Evolutionary conservation across 2,113 vertebrate species (phyloP).

Genomic region (Dicaeum eximium): DNA sequence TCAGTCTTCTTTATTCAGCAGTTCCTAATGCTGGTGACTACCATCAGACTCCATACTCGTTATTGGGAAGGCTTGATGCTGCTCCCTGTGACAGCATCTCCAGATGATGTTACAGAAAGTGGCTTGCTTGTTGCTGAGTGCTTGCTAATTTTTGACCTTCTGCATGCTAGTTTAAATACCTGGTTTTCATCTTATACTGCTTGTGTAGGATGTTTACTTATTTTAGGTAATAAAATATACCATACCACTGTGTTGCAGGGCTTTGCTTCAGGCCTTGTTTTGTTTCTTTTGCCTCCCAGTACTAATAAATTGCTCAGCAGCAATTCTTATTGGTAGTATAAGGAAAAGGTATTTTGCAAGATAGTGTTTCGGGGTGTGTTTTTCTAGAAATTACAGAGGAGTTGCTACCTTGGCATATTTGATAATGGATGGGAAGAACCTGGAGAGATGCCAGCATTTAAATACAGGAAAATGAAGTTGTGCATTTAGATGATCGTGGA

Average conservation of each 20-base stretch:
- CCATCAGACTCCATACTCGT: neutral
- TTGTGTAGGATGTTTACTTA: neutral
- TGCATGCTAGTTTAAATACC: neutral
- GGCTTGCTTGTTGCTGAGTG: neutral
- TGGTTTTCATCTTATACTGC: neutral
- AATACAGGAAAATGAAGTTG: neutral
- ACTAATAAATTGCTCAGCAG: neutral
- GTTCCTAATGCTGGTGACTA: neutral
- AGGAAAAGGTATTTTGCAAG: neutral
- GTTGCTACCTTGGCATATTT: neutral
- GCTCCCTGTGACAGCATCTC: neutral
- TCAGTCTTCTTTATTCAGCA: neutral
- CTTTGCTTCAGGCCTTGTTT: neutral
- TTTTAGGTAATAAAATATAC: too few species aligned
- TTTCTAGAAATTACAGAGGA: neutral
- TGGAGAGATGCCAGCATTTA: neutral
- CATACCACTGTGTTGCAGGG: neutral
- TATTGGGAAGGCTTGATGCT: neutral
- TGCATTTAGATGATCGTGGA: accelerated
- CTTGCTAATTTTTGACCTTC: neutral
- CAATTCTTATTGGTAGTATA: neutral
- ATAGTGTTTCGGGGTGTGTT: neutral
- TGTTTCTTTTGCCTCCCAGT: neutral
- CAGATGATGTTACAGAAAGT: neutral
- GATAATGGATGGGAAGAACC: neutral